Conservation (phyloP, 2,797 vertebrate species). For the Astyanax mexicanus region DNA sequence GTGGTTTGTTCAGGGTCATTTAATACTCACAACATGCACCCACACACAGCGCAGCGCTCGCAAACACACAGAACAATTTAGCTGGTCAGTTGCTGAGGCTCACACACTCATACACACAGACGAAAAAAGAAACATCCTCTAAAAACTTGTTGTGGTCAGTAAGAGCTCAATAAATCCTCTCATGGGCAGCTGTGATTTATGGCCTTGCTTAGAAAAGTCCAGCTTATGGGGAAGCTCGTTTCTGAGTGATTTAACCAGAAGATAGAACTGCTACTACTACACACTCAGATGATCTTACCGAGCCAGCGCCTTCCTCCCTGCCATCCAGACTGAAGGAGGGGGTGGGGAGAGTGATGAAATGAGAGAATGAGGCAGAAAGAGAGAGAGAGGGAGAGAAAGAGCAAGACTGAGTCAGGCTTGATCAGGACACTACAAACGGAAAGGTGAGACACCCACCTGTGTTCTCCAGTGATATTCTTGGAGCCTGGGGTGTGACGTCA, state of each 20-base stretch:
- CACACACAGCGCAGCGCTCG: neutral
- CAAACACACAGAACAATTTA: neutral
- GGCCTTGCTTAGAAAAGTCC: constrained; percentile 13
- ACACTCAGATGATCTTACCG: neutral
- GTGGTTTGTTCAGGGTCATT: neutral
- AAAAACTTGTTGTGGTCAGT: constrained; percentile 8
- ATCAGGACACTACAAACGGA: neutral
- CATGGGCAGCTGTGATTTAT: constrained; percentile 39
- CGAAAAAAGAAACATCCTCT: neutral
- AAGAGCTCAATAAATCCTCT: constrained; percentile 7
- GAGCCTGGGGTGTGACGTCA: constrained; percentile 23
- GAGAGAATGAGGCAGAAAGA: neutral
- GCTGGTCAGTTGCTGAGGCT: neutral
- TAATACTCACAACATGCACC: too few relatives aligned
- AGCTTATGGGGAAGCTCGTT: constrained; percentile 18
- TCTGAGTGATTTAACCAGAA: constrained; percentile 3
- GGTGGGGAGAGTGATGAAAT: neutral
- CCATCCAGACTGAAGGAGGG: neutral
- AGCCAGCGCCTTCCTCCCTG: neutral
- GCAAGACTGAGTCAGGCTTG: constrained; percentile 12
- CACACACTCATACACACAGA: neutral
- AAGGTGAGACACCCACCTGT: constrained; percentile 15
- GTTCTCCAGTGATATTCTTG: constrained; percentile 23
- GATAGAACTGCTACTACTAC: neutral
- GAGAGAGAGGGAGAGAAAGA: neutral